Evolutionary conservation across 53 echinoderm and acorn worm species (phyloP), one percentile per base, ranked within the genome.

Genomic region (Mesocentrotus franciscanus): DNA sequence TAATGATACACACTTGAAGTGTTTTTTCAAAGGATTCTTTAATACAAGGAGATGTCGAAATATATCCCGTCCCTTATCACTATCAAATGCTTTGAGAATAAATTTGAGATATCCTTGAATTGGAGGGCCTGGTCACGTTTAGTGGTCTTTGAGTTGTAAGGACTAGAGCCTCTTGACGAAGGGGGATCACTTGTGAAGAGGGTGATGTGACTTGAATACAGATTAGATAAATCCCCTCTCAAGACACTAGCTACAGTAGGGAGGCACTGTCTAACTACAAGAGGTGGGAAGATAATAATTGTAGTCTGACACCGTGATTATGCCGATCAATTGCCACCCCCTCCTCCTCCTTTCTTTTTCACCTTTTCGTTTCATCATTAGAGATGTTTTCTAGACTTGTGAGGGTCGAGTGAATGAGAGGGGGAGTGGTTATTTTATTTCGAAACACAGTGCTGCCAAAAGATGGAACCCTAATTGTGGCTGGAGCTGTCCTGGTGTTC

Each of bases 161-260:
- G 27, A 9, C n/a, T 57, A 26, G n/a, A 27, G 58, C 59, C 87
- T 58, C 87, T 87, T 58, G 56, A 57, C 26, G 87, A 13, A 14
- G 20, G 58, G 17, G 27, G 87, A 87, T 87, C 58, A 58, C 59
- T 58, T 10, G 56, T 58, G 81, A 87, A 87, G 87, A 58, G 58
- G 87, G 58, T 87, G 87, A 58, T 87, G 87, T 87, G 87, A 87
- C 87, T 57, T 87, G 87, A 87, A 87, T 87, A 57, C 56, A 12
- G 87, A 87, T 87, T 58, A 87, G 81, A 42, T 36, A 81, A 81
- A 81, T 81, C 39, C 81, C 39, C 81, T 39, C 81, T 81, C 42
- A 42, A 81, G 18, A 20, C 1, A 42, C 18, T 81, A 42, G 81
- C 81, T 81, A 81, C 81, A 81, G 42, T 7, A 81, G 42, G 33